Conservation (phyloP, 2,888 invertebrate species). For the Vanessa cardui region DNA sequence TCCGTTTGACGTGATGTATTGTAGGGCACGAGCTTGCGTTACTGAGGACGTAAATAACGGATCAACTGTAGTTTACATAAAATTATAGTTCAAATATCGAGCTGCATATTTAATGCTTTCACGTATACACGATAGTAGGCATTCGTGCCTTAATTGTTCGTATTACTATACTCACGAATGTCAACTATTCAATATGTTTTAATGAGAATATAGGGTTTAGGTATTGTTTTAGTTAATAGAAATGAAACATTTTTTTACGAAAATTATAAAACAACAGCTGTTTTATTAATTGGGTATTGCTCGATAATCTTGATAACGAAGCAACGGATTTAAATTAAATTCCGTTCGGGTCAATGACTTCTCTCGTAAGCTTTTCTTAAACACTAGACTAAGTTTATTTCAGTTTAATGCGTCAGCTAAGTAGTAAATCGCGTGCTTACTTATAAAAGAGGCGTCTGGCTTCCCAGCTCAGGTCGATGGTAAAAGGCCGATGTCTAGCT, state of each 20-base stretch:
- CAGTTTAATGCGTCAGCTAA: constrained; percentile 35
- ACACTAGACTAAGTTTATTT: constrained; percentile 28
- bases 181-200: no score
- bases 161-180: no score
- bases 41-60: constrained; percentile 16
- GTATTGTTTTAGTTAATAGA: no score
- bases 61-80: background rate
- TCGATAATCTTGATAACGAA: background rate
- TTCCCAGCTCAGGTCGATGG: constrained; percentile 25
- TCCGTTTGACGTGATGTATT: constrained; percentile 21
- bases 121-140: no score
- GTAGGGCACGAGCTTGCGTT: constrained; percentile 11
- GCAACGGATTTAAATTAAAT: background rate
- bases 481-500: constrained; percentile 20
- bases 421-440: constrained; percentile 39
- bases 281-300: background rate
- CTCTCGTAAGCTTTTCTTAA: constrained; percentile 29
- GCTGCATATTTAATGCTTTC: background rate
- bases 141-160: no score
- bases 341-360: constrained; percentile 11
- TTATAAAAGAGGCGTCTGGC: constrained; percentile 32
- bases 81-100: background rate
- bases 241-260: background rate
- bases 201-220: no score
- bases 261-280: background rate